Evolutionary conservation across 2,888 invertebrate genomes (phyloP), one percentile per base, ranked within the genome.

Genomic region (Reticulitermes lucifugus): DNA sequence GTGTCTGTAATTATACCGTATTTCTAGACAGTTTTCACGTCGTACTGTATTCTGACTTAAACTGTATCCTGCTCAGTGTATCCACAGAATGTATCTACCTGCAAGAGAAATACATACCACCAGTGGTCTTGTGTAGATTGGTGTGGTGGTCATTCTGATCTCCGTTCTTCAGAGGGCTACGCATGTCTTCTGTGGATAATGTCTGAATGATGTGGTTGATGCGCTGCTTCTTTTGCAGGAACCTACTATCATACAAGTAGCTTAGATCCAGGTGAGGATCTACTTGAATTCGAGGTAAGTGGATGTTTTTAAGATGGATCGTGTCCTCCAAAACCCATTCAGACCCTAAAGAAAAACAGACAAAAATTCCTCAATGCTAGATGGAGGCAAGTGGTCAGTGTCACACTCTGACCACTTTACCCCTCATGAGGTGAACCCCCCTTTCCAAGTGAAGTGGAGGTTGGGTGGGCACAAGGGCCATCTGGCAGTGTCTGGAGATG

Each of bases 301-400:
- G 96, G 87, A 98, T 97, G 90, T 98, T 98, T 90, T 97, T 95
- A 88, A 99, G 91, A 88, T 98, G 97, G 88, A 99, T 98, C 0
- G 97, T 98, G 89, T 99, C 99, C 90, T 99, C 99, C 21, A 98
- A 92, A 77, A 98, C 93, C 99, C 99, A 99, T 88, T 93, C 93
- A 21, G 93, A 93, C 18, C 94, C 91, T 90, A 83, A 86, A 65
- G 65, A 65, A 60, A 65, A 83, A 83, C 41, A 84, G 18, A 65
- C 73, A 60, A 55, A 18, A 41, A 18, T 9, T 65, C 25, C 35
- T 25, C 25, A 25, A 25, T 25, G 25, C 25, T 25, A 25, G 25
- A 25, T 25, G 25, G 25, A 25, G 25, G 25, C 25, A 25, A 25
- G 25, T 25, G 25, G 25, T 25, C 25, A 25, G 25, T 25, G 25